phyloP scores from a whole-genome alignment of 2,797 vertebrate genomes.

The Sebastes flavidus region DNA sequence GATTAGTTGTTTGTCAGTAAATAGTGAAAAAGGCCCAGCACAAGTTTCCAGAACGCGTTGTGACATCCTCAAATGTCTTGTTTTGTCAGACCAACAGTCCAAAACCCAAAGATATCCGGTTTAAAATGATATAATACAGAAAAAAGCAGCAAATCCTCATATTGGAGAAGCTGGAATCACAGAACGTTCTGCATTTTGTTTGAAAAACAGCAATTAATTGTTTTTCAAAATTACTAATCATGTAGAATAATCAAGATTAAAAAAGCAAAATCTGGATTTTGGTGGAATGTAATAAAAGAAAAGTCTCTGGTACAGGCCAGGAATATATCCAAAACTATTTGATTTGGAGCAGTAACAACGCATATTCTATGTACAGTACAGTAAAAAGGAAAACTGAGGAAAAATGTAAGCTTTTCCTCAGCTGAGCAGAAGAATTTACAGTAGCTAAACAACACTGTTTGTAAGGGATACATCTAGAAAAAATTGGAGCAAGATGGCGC shows the following conservation, averaged over 20 bases:
- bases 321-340: neutral
- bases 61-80: neutral
- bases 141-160: neutral
- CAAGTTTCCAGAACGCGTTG: neutral
- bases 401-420: neutral
- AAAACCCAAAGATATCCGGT: neutral
- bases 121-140: neutral
- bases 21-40: neutral
- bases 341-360: neutral
- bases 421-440: neutral
- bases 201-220: neutral
- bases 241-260: neutral
- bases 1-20: neutral
- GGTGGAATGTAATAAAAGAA: neutral
- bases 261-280: neutral
- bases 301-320: neutral
- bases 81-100: neutral
- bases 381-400: neutral
- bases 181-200: neutral
- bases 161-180: neutral
- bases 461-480: neutral
- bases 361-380: neutral
- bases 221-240: neutral
- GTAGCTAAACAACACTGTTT: neutral
- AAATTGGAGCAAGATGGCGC: too few relatives aligned